Evolutionary conservation across 1,140 invertebrate species (phyloP).

Genomic region (Penaeus vannamei): DNA sequence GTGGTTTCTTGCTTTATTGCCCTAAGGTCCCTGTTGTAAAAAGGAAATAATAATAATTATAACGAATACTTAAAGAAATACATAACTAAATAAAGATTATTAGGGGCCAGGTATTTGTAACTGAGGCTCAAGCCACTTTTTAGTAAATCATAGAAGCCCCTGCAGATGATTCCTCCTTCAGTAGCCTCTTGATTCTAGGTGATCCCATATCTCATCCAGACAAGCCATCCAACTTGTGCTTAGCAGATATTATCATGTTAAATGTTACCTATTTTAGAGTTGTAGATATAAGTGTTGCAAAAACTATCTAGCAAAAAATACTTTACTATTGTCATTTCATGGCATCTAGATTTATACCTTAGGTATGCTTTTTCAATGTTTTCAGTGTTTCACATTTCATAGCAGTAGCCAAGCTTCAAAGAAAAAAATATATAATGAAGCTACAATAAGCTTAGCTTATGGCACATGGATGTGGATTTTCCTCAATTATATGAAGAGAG

Average conservation of each 20-base stretch:
- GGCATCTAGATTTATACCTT: slow-evolving; percentile 18
- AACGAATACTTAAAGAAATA: no score
- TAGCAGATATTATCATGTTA: slow-evolving; percentile 42
- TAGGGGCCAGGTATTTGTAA: slow-evolving; percentile 1
- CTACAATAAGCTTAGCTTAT: no score
- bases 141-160: slow-evolving; percentile 1
- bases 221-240: slow-evolving; percentile 51
- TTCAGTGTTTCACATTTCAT: slow-evolving; percentile 27
- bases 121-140: slow-evolving; percentile 1
- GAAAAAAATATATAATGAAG: no score
- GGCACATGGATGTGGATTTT: no score
- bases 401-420: neutral
- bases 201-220: slow-evolving; percentile 50
- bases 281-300: slow-evolving; percentile 45
- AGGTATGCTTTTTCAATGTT: slow-evolving; percentile 37
- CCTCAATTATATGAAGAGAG: no score
- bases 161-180: slow-evolving; percentile 17
- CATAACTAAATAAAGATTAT: neutral
- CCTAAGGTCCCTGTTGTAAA: no score
- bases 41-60: no score
- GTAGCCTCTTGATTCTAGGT: slow-evolving; percentile 45
- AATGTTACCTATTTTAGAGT: slow-evolving; percentile 44
- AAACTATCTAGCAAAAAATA: slow-evolving; percentile 40
- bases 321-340: slow-evolving; percentile 36
- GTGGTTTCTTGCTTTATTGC: no score